Percentiles rank a stretch among this genome's conserved stretches.
Conservation (phyloP, 2,797 vertebrate species). For the Oreochromis mossambicus region DNA sequence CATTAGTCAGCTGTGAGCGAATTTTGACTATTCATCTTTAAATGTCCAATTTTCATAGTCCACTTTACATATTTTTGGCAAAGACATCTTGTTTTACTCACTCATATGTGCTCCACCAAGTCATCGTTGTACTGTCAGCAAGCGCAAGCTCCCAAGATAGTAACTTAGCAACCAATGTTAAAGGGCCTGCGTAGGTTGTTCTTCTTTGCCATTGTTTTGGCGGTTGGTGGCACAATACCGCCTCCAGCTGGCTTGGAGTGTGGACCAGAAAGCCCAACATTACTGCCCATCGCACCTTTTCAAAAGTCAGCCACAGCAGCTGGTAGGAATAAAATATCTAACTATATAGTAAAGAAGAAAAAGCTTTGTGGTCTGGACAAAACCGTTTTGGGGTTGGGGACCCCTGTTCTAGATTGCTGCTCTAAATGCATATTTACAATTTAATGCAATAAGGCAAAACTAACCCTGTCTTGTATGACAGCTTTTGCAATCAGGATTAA, state of each 20-base stretch:
- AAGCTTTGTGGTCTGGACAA: background rate
- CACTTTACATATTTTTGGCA: background rate
- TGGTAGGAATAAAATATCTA: background rate
- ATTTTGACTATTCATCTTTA: background rate
- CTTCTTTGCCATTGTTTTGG: background rate
- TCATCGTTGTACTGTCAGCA: background rate
- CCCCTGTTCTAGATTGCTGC: background rate
- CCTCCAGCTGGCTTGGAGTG: background rate
- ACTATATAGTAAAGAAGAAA: background rate
- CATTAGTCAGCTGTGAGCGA: background rate
- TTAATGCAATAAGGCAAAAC: too few relatives aligned
- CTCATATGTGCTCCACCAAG: background rate
- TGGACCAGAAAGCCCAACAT: fast-evolving
- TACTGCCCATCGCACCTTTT: background rate
- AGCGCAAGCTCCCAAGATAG: background rate
- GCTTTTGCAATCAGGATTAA: too few relatives aligned
- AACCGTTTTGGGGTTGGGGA: background rate
- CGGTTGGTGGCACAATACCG: background rate
- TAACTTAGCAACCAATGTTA: background rate
- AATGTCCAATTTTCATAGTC: background rate
- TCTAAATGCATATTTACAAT: background rate
- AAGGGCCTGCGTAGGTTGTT: background rate
- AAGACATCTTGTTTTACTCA: background rate
- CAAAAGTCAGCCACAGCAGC: background rate
- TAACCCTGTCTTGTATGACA: too few relatives aligned